These are phyloP conservation scores for Uloborus plumipes DNA, from an alignment of 2,888 invertebrate species.

Conservation along the genomic window DNA sequence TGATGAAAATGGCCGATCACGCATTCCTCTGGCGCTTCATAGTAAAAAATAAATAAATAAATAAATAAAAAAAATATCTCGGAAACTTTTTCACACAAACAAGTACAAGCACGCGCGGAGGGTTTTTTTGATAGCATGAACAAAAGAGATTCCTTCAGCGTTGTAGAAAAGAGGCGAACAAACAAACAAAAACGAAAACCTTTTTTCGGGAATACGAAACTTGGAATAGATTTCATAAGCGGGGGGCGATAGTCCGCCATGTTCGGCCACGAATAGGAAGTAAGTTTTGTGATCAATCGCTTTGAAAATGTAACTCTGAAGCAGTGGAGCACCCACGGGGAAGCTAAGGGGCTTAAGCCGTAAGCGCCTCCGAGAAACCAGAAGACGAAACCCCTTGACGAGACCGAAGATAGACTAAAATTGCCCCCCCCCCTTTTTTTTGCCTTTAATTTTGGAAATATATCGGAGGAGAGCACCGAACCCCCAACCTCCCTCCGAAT, in stretches of 20 bases:
- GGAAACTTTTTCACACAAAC: neutral
- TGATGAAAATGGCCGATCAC: slow-evolving; percentile 5
- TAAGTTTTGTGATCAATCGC: too few species aligned
- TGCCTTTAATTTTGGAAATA: too few species aligned
- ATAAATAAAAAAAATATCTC: neutral
- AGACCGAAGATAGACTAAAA: too few species aligned
- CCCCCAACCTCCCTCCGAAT: too few species aligned
- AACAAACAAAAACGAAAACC: neutral
- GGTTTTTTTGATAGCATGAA: neutral
- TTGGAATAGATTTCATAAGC: too few species aligned
- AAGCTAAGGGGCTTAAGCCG: too few species aligned
- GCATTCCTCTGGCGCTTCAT: neutral
- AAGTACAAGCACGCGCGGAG: neutral
- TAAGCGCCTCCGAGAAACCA: too few species aligned
- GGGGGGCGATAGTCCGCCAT: neutral
- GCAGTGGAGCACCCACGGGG: too few species aligned
- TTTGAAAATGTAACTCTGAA: too few species aligned
- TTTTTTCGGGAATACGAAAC: neutral
- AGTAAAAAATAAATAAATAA: neutral
- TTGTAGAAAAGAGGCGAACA: neutral
- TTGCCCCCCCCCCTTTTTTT: too few species aligned
- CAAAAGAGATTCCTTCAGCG: neutral
- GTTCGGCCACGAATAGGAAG: neutral
- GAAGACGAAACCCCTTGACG: too few species aligned
- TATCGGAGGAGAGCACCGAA: too few species aligned